Evolutionary conservation across 2,797 vertebrate genomes (phyloP).

Genomic region (Muraenolepis orangiensis): DNA sequence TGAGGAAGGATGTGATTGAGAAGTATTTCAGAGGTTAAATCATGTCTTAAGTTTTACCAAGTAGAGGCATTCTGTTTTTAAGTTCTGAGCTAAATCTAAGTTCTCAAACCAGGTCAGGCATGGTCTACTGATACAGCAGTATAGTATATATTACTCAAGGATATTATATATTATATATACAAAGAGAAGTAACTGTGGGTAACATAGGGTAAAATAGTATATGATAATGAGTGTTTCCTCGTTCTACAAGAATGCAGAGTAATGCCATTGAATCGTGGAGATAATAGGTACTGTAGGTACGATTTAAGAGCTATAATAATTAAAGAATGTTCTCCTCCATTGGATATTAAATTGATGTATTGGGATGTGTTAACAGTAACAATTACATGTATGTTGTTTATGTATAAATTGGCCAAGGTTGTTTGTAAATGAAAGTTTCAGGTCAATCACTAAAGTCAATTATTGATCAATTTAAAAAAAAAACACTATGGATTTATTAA

Average conservation of each 20-base stretch:
- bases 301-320: neutral
- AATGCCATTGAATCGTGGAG: neutral
- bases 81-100: neutral
- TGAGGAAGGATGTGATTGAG: slow-evolving; percentile 27
- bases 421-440: neutral
- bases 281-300: neutral
- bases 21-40: neutral
- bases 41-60: neutral
- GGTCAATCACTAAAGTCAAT: neutral
- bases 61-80: neutral
- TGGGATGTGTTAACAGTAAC: too few relatives aligned
- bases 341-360: too few relatives aligned
- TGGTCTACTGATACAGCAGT: neutral
- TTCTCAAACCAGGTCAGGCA: neutral
- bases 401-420: neutral
- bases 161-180: neutral
- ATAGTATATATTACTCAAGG: too few relatives aligned
- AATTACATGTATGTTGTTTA: neutral
- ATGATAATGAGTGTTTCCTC: neutral
- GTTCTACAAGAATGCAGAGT: slow-evolving; percentile 18
- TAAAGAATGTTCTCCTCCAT: too few relatives aligned
- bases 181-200: too few relatives aligned
- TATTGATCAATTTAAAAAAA: neutral
- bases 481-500: neutral
- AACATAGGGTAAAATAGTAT: slow-evolving; percentile 12